These are phyloP conservation scores for Acestrorhynchus altus DNA, from an alignment of 2,797 vertebrate genomes.

Conservation along the genomic window DNA sequence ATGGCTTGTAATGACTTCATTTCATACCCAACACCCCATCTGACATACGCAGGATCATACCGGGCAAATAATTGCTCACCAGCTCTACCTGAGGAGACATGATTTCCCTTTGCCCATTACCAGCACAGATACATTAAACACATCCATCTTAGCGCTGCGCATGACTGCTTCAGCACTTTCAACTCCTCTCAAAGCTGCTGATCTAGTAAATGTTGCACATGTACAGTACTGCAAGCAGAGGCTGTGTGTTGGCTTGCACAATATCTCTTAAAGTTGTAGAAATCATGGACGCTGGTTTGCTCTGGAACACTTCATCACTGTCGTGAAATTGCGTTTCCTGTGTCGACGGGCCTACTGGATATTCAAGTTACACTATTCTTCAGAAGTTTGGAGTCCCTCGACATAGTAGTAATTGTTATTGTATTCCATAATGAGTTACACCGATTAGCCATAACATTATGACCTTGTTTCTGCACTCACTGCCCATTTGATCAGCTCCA, in stretches of 20 bases:
- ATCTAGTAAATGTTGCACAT: conserved; percentile 28
- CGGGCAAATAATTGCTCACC: conserved; percentile 36
- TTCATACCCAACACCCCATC: conserved; percentile 7
- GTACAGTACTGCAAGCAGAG: background rate
- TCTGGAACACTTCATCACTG: no score
- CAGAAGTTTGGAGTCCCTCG: no score
- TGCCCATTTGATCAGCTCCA: no score
- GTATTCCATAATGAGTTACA: no score
- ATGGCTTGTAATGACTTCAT: conserved; percentile 17
- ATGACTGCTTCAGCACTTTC: conserved; percentile 30
- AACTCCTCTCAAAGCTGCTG: conserved; percentile 39
- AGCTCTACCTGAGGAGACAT: conserved; percentile 23
- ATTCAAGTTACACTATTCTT: no score
- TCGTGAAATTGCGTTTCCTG: no score
- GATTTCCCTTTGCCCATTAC: conserved; percentile 38
- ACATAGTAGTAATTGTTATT: no score
- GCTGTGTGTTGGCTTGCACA: background rate
- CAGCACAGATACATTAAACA: conserved; percentile 38
- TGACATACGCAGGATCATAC: conserved; percentile 4
- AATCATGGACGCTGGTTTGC: background rate
- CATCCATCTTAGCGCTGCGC: conserved; percentile 36
- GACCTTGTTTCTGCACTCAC: no score
- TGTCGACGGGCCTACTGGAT: no score
- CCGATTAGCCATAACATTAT: no score
- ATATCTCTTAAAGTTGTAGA: background rate